Evolutionary conservation across 53 echinoderm and acorn worm genomes (phyloP), one percentile per base, ranked within the genome.

Genomic region (Luidia sarsii): DNA sequence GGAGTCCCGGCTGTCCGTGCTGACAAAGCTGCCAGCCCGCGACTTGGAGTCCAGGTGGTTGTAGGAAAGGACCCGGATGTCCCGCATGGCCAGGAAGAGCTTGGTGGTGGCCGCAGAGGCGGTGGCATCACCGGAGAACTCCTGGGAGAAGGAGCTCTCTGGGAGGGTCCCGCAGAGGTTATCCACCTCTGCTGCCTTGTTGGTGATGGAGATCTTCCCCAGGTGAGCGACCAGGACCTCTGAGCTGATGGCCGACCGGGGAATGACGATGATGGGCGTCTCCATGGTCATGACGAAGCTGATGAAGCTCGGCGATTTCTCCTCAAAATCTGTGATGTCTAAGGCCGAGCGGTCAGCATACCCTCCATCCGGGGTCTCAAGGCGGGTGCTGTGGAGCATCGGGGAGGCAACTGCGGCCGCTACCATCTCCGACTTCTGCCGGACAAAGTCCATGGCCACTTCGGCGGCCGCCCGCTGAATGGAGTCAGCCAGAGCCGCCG

Each of bases 161-260:
- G 41, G 11, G 4, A 79, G 39, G 4, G 57, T 35, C n/a, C n/a
- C n/a, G n/a, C n/a, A n/a, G n/a, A n/a, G n/a, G n/a, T 41, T 39
- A 13, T 80, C 80, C 6, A 14, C 50, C 9, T 46, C 60, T 49
- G 51, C 48, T 23, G 61, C 45, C 2, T 57, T 68, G 39, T 84
- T 84, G 0, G 84, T 72, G 18, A 86, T 68, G 33, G 68, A 80
- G 38, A 99, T 99, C 60, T 94, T 99, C 27, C 99, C 99, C 0
- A 99, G 85, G 70, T 93, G 99, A 65, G 89, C 97, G 33, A 99
- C 91, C 9, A 99, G 87, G 51, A 99, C 80, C 62, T 99, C 94
- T 0, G 89, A 89, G 67, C 99, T 99, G 14, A 71, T 55, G 27
- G 94, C 83, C 0, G 91, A 84, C 20, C 94, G 70, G 2, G 99